A percentile compares a stretch with the other conserved stretches of the same genome.
Evolutionary conservation across 1,140 invertebrate species (phyloP).

Genomic region (Proctacanthus coquilletti): DNA sequence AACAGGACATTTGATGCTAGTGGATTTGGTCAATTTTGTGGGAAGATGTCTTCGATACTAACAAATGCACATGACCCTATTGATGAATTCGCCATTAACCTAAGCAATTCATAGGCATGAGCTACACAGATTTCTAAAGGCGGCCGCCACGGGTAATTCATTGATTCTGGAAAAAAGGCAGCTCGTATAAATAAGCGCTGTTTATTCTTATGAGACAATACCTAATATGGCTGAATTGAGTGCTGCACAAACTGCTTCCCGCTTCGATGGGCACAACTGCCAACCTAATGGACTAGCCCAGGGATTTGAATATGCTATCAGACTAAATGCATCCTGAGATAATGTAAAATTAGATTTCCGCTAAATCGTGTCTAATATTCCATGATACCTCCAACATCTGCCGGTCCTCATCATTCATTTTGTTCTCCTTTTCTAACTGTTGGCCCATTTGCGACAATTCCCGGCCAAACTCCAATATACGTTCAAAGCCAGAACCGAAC

Average conservation of each 20-base stretch:
- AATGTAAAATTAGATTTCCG: constrained; percentile 6
- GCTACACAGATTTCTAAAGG: constrained; percentile 81
- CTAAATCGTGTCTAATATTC: constrained; percentile 1
- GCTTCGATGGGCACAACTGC: constrained; percentile 81
- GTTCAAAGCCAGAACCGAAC: constrained; percentile 68
- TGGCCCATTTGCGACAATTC: constrained; percentile 85
- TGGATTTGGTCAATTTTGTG: constrained; percentile 38
- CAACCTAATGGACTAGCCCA: constrained; percentile 92
- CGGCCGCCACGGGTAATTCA: constrained; percentile 73
- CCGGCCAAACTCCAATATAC: constrained; percentile 85
- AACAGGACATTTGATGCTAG: too few relatives aligned
- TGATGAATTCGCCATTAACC: constrained; percentile 74
- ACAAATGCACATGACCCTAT: constrained; percentile 91
- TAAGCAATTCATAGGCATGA: constrained; percentile 76
- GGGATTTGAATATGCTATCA: constrained; percentile 94
- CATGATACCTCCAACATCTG: constrained; percentile 72
- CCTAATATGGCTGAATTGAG: constrained; percentile 95
- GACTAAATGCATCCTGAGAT: constrained; percentile 86
- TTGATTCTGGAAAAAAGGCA: constrained; percentile 56
- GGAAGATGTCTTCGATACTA: constrained; percentile 52
- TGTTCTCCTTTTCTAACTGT: constrained; percentile 64
- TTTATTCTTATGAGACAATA: too few relatives aligned
- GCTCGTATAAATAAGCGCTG: too few relatives aligned
- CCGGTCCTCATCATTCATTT: constrained; percentile 73
- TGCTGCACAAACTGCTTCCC: constrained; percentile 86